Base-by-base conservation (phyloP, 2,797 vertebrate species). In the Microchirus variegatus region DNA sequence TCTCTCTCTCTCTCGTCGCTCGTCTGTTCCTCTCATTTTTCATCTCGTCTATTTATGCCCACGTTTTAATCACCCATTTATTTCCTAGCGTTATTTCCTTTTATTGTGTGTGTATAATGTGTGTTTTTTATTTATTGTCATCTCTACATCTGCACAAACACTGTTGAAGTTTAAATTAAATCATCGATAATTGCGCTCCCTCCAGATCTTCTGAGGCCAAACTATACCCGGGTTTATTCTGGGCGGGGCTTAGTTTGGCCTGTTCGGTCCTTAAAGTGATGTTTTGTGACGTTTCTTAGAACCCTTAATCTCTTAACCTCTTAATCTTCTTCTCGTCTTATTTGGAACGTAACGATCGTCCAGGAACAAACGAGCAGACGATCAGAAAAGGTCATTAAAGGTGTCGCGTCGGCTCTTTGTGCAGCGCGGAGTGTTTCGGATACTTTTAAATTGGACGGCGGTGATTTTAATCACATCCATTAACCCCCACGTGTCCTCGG, bases 21-120 rank as follows among this genome's bases (percentile, higher is more conserved):
- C n/a, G n/a, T n/a, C n/a, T n/a, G n/a, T n/a, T n/a, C n/a, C n/a
- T n/a, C n/a, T n/a, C n/a, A n/a, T n/a, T n/a, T n/a, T n/a, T n/a
- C n/a, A n/a, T 63, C 76, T 69, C 52, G 68, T 76, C 55, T 76
- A 41, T 79, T 75, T 63, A 67, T 61, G 10, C 72, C 78, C 48
- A 71, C 64, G 19, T 53, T 70, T 42, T 62, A 79, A 77, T 79
- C 61, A 81, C 43, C 37, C 49, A 80, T 73, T 75, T 48, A 43
- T 70, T 63, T 69, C 47, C 44, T 67, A 42, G 69, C 61, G 44
- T 41, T 10, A n/a, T n/a, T n/a, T n/a, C n/a, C n/a, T n/a, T n/a
- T n/a, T n/a, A n/a, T n/a, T 9, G 46, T 14, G 45, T 22, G 10
- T 22, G 45, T 47, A 4, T 47, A 1, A 16, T 7, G 15, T 44